Evolutionary conservation across 1,140 invertebrate species (phyloP).

Genomic region (Vanessa tameamea): DNA sequence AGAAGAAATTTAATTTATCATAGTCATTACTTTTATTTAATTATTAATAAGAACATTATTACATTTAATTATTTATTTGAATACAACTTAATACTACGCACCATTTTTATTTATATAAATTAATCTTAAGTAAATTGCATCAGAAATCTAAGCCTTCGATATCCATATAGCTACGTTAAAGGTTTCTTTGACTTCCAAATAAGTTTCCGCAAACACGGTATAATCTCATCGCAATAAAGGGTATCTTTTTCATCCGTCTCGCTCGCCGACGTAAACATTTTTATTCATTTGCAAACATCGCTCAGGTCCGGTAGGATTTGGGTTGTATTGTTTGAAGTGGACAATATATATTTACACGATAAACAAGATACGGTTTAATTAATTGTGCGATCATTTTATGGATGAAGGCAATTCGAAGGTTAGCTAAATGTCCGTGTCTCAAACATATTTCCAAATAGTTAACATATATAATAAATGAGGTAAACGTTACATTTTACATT

Average conservation of each 20-base stretch:
- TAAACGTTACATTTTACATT: no score
- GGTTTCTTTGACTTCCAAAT: not conserved
- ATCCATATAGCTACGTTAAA: not conserved
- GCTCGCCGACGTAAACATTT: not conserved
- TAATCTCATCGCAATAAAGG: not conserved
- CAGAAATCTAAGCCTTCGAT: not conserved
- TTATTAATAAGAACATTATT: no score
- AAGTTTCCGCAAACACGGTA: not conserved
- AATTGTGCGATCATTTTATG: not conserved
- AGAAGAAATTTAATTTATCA: no score
- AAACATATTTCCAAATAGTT: no score
- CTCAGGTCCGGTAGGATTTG: not conserved
- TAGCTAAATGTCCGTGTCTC: no score
- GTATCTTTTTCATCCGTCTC: not conserved
- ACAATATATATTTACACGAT: not conserved
- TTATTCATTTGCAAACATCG: constrained; percentile 8
- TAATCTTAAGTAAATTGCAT: not conserved
- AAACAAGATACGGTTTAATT: constrained; percentile 6
- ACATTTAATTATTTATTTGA: no score
- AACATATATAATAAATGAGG: no score
- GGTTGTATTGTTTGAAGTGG: not conserved
- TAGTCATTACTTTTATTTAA: no score
- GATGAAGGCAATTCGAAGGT: not conserved
- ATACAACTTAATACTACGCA: no score
- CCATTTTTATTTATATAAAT: not conserved